phyloP scores from a whole-genome alignment of 2,113 vertebrate species.

The Cyprinodon tularosa region DNA sequence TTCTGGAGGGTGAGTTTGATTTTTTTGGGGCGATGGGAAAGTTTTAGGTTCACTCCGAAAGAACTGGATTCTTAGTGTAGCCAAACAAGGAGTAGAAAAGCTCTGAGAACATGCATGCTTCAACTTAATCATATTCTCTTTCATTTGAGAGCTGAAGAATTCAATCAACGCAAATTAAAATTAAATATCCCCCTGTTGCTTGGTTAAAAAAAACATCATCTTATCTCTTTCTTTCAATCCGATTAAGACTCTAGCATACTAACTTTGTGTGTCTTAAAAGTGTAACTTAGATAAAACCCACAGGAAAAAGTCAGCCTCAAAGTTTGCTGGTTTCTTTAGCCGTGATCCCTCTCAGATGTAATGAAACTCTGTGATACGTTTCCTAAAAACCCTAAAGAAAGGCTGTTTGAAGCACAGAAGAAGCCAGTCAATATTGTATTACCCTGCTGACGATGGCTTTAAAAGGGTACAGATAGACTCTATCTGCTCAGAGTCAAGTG shows the following conservation, averaged over 20 bases:
- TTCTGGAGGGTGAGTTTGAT: conserved; percentile 88
- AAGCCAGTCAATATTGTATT: conserved; percentile 55
- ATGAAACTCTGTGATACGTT: conserved; percentile 43
- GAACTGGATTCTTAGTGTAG: conserved; percentile 1
- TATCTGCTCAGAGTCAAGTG: conserved; percentile 14
- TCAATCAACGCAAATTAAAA: background rate
- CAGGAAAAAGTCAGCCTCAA: conserved; percentile 20
- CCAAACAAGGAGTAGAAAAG: background rate
- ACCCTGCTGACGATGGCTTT: conserved; percentile 48
- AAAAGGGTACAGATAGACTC: conserved; percentile 56
- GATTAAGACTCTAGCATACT: background rate
- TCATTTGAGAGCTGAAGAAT: background rate
- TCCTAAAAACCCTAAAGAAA: conserved; percentile 25
- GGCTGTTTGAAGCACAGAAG: conserved; percentile 40
- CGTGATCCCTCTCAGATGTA: conserved; percentile 50
- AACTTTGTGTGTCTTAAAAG: conserved; percentile 40
- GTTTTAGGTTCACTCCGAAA: background rate
- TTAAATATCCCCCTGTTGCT: conserved; percentile 18
- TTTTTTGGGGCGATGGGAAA: conserved; percentile 2
- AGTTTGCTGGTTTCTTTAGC: conserved; percentile 51
- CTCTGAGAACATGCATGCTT: background rate
- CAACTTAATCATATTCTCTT: background rate
- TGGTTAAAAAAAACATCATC: conserved; percentile 5
- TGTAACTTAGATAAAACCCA: conserved; percentile 18
- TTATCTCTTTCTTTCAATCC: background rate